Base-by-base conservation (phyloP, 2,113 vertebrate species). In the Nymphicus hollandicus region DNA sequence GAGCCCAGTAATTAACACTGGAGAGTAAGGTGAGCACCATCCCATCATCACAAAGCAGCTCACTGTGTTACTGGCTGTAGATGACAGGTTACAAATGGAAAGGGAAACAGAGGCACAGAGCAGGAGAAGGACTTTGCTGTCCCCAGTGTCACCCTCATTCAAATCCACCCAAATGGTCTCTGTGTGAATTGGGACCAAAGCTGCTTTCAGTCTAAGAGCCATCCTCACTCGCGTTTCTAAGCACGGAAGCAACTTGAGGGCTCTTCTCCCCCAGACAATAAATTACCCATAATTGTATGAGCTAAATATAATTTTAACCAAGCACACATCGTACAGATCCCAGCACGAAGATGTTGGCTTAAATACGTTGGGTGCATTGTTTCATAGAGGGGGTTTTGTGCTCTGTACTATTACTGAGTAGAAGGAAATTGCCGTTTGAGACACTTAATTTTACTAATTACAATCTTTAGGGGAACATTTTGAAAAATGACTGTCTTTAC, bases 401-500 rank as follows among this genome's bases (percentile, higher is more conserved):
- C 35, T 64, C 70, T 47, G 47, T 73, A n/a, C 86, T 56, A 44
- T 91, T 65, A 73, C 46, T 25, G 72, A 86, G 71, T 17, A 73
- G 79, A 86, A 88, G 73, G 79, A 93, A 96, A 96, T 80, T 31
- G 65, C 83, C 41, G 47, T 73, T 74, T 2, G 25, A 96, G 91
- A 66, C 24, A 53, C 37, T 90, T 91, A 91, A 95, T 91, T 91
- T 83, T 46, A 61, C 77, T 91, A 89, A 97, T 95, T 87, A 87
- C 43, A 46, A 89, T 50, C 74, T 80, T 88, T 88, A 47, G 5
- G 55, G 81, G 92, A 94, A 86, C 61, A 78, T 79, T 83, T 39
- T 49, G 88, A 58, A 84, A 95, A 95, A 92, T 93, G 56, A 56
- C 73, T 78, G 49, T 63, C 73, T 89, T 68, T 50, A 66, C 46